phyloP scores from a whole-genome alignment of 2,113 vertebrate genomes.

The Dromiciops gliroides region DNA sequence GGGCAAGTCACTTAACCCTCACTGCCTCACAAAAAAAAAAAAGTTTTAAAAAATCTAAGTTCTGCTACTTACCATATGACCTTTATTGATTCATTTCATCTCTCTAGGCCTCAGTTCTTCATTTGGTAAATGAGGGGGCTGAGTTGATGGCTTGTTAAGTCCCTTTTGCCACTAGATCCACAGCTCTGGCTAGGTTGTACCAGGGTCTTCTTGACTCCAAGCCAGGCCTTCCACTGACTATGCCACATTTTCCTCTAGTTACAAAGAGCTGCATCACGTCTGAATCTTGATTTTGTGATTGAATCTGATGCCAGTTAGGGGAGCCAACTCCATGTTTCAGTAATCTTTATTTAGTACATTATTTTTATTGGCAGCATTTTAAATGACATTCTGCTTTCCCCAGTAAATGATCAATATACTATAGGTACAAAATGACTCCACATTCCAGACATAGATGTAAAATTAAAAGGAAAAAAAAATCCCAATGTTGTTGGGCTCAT shows the following conservation, averaged over 20 bases:
- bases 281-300: not conserved
- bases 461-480: slow-evolving; percentile 43
- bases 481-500: not conserved
- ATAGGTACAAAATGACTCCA: slow-evolving; percentile 32
- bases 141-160: not conserved
- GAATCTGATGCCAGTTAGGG: slow-evolving; percentile 25
- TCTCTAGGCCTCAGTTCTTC: not conserved
- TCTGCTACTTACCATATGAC: not conserved
- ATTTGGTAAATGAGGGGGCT: not conserved
- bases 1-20: too few species aligned
- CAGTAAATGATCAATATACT: not conserved
- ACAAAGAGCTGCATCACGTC: not conserved
- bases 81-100: not conserved
- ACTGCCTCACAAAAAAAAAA: too few species aligned
- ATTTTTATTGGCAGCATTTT: slow-evolving; percentile 68
- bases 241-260: not conserved
- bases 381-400: slow-evolving; percentile 32
- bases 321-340: slow-evolving; percentile 47
- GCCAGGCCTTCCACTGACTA: not conserved
- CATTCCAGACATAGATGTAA: slow-evolving; percentile 53
- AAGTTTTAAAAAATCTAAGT: too few species aligned
- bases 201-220: not conserved
- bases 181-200: not conserved
- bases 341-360: slow-evolving; percentile 56
- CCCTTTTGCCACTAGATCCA: not conserved